phyloP scores from a whole-genome alignment of 2,113 vertebrate species.

The Mus musculus region GRCm39 chr1:64092501-64093000 shows the following conservation, averaged over 20 bases:
- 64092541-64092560: too few species aligned
- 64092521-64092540: too few species aligned
- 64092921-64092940: not conserved
- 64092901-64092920: not conserved
- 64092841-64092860: not conserved
- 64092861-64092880: not conserved
- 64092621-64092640: too few species aligned
- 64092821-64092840: not conserved
- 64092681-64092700: not conserved
- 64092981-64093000: not conserved
- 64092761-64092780: not conserved
- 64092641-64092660: too few species aligned
- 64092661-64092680: too few species aligned
- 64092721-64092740: not conserved
- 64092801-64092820: not conserved
- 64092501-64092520: not conserved
- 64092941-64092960: not conserved
- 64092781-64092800: not conserved
- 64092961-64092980: not conserved
- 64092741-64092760: not conserved
- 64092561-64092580: too few species aligned
- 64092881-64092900: rapidly evolving
- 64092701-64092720: not conserved
- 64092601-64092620: too few species aligned
- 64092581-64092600: too few species aligned